Conservation (phyloP, 2,888 invertebrate species). For the Dryomyza anilis region DNA sequence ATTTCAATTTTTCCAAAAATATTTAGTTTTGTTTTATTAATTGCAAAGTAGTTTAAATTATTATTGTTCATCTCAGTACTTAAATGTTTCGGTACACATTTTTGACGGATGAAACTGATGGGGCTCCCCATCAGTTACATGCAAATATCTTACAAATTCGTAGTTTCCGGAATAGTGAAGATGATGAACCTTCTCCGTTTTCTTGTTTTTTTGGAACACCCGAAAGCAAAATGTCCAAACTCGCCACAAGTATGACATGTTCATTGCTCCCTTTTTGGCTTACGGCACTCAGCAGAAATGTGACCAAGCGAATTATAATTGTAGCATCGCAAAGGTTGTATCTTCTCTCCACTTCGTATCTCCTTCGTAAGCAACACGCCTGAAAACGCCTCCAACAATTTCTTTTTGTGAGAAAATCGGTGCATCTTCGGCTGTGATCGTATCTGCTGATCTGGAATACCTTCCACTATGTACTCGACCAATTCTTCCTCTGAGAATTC, state of each 20-base stretch:
- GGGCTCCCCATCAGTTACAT: no score
- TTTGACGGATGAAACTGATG: no score
- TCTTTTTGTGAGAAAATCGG: not conserved
- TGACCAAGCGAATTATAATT: conserved; percentile 32
- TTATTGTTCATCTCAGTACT: no score
- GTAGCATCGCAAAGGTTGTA: conserved; percentile 21
- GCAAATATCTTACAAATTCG: no score
- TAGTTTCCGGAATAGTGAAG: conserved; percentile 20
- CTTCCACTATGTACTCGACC: not conserved
- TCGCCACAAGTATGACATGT: conserved; percentile 31
- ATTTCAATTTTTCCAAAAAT: no score
- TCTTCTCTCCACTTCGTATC: not conserved
- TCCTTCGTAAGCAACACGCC: conserved; percentile 12
- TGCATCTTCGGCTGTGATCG: not conserved
- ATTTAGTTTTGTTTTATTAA: no score
- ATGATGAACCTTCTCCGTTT: conserved; percentile 6
- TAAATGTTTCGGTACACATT: no score
- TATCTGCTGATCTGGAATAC: not conserved
- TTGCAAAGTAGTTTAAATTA: no score
- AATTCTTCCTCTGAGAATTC: not conserved
- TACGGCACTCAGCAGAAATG: conserved; percentile 29
- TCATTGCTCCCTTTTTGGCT: no score
- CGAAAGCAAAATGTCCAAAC: conserved; percentile 29
- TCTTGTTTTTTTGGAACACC: conserved; percentile 24
- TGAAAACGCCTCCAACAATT: not conserved